Conservation (phyloP, 2,888 invertebrate species). For the Nemotelus pantherinus region DNA sequence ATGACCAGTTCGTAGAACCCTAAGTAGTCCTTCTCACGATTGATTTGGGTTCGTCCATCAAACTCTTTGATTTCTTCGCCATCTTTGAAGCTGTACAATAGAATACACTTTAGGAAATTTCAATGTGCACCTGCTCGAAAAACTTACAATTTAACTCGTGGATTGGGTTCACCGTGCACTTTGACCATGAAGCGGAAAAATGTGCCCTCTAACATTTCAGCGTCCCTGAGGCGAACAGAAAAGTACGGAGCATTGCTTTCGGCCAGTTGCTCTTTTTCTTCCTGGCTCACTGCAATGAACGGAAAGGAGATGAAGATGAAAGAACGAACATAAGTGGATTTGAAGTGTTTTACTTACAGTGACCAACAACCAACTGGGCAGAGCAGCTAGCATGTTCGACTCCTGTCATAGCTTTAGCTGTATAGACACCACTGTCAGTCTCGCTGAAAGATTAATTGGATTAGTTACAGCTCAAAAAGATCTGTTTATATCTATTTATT, state of each 20-base stretch:
- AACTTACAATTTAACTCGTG: conserved; percentile 90
- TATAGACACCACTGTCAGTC: conserved; percentile 89
- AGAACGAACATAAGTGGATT: not conserved
- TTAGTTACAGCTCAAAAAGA: too few relatives aligned
- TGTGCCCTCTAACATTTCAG: conserved; percentile 86
- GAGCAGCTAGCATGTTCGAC: conserved; percentile 85
- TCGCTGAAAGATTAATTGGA: conserved; percentile 62
- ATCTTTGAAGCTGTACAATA: conserved; percentile 79
- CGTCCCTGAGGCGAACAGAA: conserved; percentile 84
- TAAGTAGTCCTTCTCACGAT: conserved; percentile 78
- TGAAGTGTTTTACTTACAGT: conserved; percentile 71
- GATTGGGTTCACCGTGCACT: conserved; percentile 88
- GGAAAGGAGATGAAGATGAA: not conserved
- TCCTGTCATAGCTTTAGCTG: conserved; percentile 84
- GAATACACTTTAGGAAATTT: conserved; percentile 8
- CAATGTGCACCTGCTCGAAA: not conserved
- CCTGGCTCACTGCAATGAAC: conserved; percentile 71
- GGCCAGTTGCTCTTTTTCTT: conserved; percentile 75
- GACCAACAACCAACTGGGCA: conserved; percentile 85
- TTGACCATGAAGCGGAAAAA: conserved; percentile 89
- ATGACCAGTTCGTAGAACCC: conserved; percentile 91
- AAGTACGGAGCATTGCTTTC: conserved; percentile 84
- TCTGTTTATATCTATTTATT: conserved; percentile 29
- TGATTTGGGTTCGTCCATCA: conserved; percentile 75
- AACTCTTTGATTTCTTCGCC: conserved; percentile 75